Percentiles rank a stretch among this genome's conserved stretches.
Evolutionary conservation across 2,797 vertebrate species (phyloP).

Genomic region (Dipus sagitta): DNA sequence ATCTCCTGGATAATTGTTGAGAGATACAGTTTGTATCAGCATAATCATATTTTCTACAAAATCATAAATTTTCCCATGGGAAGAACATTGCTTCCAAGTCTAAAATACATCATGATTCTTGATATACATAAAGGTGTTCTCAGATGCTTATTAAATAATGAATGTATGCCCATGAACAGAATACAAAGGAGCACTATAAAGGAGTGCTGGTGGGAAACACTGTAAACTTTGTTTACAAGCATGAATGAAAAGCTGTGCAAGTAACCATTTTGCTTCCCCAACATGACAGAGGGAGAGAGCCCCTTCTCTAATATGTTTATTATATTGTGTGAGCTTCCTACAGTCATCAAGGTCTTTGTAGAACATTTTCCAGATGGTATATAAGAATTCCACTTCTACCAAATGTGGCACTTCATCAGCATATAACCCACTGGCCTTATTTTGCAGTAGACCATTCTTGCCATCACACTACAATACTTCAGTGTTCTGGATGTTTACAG

Average conservation of each 20-base stretch:
- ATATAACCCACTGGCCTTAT: neutral
- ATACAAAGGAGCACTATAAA: neutral
- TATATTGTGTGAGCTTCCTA: neutral
- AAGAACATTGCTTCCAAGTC: constrained; percentile 18
- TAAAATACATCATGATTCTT: neutral
- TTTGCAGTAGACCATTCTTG: neutral
- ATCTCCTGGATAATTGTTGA: neutral
- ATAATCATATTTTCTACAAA: neutral
- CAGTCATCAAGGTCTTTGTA: neutral
- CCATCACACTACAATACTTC: neutral
- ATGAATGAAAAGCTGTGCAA: constrained; percentile 1
- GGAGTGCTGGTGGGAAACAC: neutral
- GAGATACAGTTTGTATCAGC: constrained; percentile 19
- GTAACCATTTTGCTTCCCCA: neutral
- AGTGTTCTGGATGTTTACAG: neutral
- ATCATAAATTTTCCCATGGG: neutral
- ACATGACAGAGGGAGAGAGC: neutral
- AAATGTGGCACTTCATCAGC: neutral
- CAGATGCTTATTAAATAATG: constrained; percentile 20
- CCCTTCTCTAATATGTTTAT: neutral
- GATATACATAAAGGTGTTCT: neutral
- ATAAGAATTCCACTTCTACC: neutral
- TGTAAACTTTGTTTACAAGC: constrained; percentile 13
- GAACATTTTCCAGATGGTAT: neutral
- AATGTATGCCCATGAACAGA: neutral